Base-by-base conservation (phyloP, 2,888 invertebrate species). In the Brenthis hecate region DNA sequence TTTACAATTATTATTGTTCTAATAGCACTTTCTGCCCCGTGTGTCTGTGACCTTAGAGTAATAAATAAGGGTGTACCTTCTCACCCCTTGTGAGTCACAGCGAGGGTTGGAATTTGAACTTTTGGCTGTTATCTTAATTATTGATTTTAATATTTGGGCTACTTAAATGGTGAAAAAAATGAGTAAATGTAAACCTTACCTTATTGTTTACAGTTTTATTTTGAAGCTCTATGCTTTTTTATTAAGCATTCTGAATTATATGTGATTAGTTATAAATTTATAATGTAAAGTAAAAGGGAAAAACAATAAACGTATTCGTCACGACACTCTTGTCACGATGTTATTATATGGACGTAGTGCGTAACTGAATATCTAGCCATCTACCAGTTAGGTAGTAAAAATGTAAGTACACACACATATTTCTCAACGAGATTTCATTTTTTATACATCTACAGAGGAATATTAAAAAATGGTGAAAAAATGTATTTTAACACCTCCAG, bases 21-120 rank as follows among this genome's bases (percentile, higher is more conserved):
- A 62, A 56, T 62, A 50, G 48, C 67, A 67, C 62, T 67, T 56
- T 23, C 61, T 61, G 67, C 67, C 67, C 67, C 19, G 19, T 19
- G 19, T 19, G 19, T 19, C 54, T 55, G 54, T 71, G 71, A 71
- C 71, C 71, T 68, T 71, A 62, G 68, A 60, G 32, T 63, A 65
- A 65, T 65, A 56, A 60, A 62, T 71, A 68, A 68, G 67, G 67
- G 65, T 51, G 66, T 67, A 66, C 60, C 54, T 54, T 54, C 36
- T 51, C 68, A 48, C 62, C 68, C 70, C 70, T 65, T 61, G 13
- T 71, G 68, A 71, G 48, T 68, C 71, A 71, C 61, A 51, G 48
- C 63, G 56, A 60, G 64, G 54, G 69, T 56, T 51, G 16, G 48
- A 43, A 19, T 19, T 19, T 19, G 19, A 19, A 19, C 19, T 56